Evolutionary conservation across 2,888 invertebrate genomes (phyloP).

Genomic region (Vanessa cardui): DNA sequence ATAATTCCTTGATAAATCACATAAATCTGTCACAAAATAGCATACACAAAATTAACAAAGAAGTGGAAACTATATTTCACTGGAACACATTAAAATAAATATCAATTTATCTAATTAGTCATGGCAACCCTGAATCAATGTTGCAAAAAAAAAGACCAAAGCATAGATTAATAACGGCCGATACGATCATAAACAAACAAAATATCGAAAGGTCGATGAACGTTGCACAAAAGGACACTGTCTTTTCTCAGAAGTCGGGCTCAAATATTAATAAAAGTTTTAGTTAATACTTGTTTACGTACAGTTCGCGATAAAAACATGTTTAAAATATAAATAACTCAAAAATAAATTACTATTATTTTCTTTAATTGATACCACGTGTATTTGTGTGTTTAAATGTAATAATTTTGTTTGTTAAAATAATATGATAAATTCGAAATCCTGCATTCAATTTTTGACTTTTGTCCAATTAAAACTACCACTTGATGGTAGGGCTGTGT

Average conservation of each 20-base stretch:
- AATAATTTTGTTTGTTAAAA: too few relatives aligned
- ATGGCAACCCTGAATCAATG: conserved; percentile 28
- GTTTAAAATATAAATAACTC: neutral
- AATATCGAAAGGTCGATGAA: conserved; percentile 62
- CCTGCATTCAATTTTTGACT: too few relatives aligned
- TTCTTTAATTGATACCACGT: too few relatives aligned
- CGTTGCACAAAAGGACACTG: conserved; percentile 66
- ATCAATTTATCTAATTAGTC: conserved; percentile 15
- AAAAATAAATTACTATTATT: neutral
- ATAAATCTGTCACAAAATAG: too few relatives aligned
- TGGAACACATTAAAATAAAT: neutral
- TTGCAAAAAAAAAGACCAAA: conserved; percentile 31
- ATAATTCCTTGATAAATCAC: too few relatives aligned
- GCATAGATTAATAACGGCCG: conserved; percentile 42
- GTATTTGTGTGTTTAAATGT: too few relatives aligned
- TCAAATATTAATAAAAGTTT: conserved; percentile 63
- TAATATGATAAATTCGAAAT: too few relatives aligned
- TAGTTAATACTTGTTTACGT: conserved; percentile 55
- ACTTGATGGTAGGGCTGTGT: too few relatives aligned
- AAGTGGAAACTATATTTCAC: neutral
- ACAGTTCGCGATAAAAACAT: conserved; percentile 31
- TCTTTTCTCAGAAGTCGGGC: conserved; percentile 69
- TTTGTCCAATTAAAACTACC: too few relatives aligned
- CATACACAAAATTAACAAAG: too few relatives aligned
- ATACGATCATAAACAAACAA: conserved; percentile 55